Evolutionary conservation across 2,797 vertebrate genomes (phyloP), one percentile per base, ranked within the genome.

Genomic region (Microctenopoma stevenorrisi): DNA sequence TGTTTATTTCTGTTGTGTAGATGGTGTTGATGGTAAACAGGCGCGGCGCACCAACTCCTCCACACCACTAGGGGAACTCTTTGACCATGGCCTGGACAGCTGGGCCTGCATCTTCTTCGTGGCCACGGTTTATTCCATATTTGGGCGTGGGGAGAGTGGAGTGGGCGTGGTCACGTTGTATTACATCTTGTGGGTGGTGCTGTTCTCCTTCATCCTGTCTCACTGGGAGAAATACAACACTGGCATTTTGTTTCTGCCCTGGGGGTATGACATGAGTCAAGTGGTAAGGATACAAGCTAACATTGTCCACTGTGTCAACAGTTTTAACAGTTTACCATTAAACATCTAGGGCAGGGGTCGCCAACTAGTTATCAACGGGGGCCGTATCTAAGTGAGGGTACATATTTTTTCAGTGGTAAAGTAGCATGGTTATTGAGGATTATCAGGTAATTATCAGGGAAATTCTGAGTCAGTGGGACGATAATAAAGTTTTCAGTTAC

Each of bases 221-320:
- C 98, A 99, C 87, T 99, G 98, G 98, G 98, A 99, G 93, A 99
- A 99, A 78, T 99, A 99, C 75, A 99, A 99, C 93, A 99, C 98
- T 0, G 98, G 97, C 4, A 94, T 99, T 88, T 94, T 99, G 86
- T 99, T 99, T 86, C 93, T 99, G 86, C 98, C 98, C 0, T 99
- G 98, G 98, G 98, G 98, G 47, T 99, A 99, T 75, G 98, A 99
- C 90, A 80, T 99, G 91, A 99, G 98, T 84, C 98, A 99, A 94
- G 97, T 98, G 96, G 98, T 99, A 76, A 96, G 94, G 79, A 68
- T 51, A 47, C 54, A 12, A 37, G 13, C 30, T 56, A 7, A 53
- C 28, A 18, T 16, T 10, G 43, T 46, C 16, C 13, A 42, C 40
- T 15, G 42, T 15, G 13, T 43, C 40, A 42, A 14, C 40, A 42